Conservation (phyloP, 2,888 invertebrate genomes). For the Troides aeacus region DNA sequence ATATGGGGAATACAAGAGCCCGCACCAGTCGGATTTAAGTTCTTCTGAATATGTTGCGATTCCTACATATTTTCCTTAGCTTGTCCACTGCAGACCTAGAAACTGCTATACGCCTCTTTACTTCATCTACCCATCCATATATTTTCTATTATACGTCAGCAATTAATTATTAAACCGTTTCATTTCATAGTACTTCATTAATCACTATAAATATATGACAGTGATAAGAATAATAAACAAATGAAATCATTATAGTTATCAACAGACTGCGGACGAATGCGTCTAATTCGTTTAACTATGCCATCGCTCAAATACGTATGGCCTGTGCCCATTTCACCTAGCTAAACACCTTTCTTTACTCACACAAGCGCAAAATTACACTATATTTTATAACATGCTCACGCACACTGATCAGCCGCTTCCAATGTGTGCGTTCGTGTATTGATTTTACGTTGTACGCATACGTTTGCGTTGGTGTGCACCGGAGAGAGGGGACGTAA, state of each 20-base stretch:
- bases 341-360: conserved; percentile 77
- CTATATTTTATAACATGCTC: conserved; percentile 37
- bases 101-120: no score
- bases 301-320: conserved; percentile 44
- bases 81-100: no score
- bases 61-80: no score
- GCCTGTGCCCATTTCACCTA: conserved; percentile 73
- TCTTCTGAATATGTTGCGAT: no score
- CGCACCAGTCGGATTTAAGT: no score
- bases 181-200: no score
- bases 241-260: neutral
- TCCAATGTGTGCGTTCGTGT: conserved; percentile 31
- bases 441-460: conserved; percentile 15
- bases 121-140: no score
- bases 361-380: conserved; percentile 50
- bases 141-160: no score
- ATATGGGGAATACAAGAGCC: no score
- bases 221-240: no score
- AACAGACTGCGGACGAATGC: neutral
- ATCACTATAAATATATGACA: no score
- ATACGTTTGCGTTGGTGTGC: conserved; percentile 36
- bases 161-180: no score
- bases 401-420: conserved; percentile 25
- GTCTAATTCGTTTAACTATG: conserved; percentile 47
- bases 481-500: conserved; percentile 43